Evolutionary conservation across 2,797 vertebrate genomes (phyloP).

Genomic region (Eupleurogrammus muticus): DNA sequence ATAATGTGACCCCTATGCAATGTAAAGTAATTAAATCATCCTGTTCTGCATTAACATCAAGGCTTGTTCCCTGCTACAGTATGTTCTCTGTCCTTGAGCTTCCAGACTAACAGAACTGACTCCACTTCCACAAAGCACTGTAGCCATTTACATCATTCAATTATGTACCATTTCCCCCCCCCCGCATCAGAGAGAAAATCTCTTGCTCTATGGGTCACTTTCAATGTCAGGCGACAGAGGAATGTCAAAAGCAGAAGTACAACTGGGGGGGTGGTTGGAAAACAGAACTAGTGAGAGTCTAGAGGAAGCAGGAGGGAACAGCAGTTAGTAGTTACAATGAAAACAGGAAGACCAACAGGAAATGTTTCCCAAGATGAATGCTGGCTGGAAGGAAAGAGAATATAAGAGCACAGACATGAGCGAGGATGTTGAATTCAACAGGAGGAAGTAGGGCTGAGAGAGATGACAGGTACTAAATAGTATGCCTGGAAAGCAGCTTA

Average conservation of each 20-base stretch:
- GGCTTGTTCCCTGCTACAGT: constrained; percentile 22
- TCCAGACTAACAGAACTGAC: constrained; percentile 26
- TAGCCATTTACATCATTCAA: constrained; percentile 47
- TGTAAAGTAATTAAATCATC: constrained; percentile 30
- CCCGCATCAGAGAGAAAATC: constrained; percentile 30
- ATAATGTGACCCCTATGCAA: constrained; percentile 12
- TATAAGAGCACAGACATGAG: constrained; percentile 39
- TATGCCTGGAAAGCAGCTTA: constrained; percentile 64
- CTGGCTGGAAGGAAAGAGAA: constrained; percentile 47
- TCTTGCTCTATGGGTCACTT: constrained; percentile 11
- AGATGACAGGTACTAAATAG: constrained; percentile 35
- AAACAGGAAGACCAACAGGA: constrained; percentile 71
- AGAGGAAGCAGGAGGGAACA: constrained; percentile 19
- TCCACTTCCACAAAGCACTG: constrained; percentile 9
- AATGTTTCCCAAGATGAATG: constrained; percentile 41
- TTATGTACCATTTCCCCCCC: constrained; percentile 32
- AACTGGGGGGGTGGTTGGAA: constrained; percentile 16
- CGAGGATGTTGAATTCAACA: constrained; percentile 51
- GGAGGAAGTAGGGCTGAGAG: constrained; percentile 35
- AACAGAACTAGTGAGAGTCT: constrained; percentile 30
- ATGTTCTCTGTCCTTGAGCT: constrained; percentile 33
- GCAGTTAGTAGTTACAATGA: constrained; percentile 18
- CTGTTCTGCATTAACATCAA: constrained; percentile 41
- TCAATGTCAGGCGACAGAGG: constrained; percentile 35
- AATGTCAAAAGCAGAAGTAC: constrained; percentile 44